Evolutionary conservation across 2,888 invertebrate species (phyloP), one percentile per base, ranked within the genome.

Genomic region (Ophioninae sp.): DNA sequence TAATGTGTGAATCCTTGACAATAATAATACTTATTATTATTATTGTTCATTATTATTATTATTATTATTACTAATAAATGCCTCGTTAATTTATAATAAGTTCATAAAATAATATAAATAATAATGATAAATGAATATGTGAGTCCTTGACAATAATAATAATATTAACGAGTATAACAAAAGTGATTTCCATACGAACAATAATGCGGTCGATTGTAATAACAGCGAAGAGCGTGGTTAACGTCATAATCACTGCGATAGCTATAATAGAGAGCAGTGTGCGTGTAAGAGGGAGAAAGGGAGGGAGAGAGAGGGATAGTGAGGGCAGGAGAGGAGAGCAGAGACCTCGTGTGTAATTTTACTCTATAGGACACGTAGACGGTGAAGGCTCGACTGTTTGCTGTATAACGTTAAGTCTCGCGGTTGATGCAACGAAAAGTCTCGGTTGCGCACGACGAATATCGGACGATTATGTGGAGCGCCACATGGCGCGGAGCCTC

Each of bases 391-490:
- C 61, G 64, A 74, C 67, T 59, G 22, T 23, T 20, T 41, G 22
- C 41, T 13, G 71, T 71, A 71, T 65, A 64, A 56, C 63, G 72
- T 67, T 61, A 58, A 56, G 44, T 79, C 79, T 79, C 58, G 79
- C 20, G 79, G 85, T 84, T 85, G 77, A 80, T 84, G 77, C 82
- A 85, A 85, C 85, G 69, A 80, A 84, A 85, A 84, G 82, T 65
- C 79, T 76, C 80, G 79, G 83, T 85, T 84, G 84, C 73, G 73
- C 81, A 67, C 78, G 69, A 74, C 81, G 74, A 78, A 81, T 83
- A 81, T 83, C 71, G 71, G n/a, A 74, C 73, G 73, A 83, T 83
- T 76, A 82, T 78, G 59, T 67, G 78, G 84, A 79, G 77, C 78
- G 80, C 77, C 76, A 72, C 79, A 71, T 63, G 65, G 64, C 82